Evolutionary conservation across 2,113 vertebrate species (phyloP).

Genomic region (Corythaeola cristata): DNA sequence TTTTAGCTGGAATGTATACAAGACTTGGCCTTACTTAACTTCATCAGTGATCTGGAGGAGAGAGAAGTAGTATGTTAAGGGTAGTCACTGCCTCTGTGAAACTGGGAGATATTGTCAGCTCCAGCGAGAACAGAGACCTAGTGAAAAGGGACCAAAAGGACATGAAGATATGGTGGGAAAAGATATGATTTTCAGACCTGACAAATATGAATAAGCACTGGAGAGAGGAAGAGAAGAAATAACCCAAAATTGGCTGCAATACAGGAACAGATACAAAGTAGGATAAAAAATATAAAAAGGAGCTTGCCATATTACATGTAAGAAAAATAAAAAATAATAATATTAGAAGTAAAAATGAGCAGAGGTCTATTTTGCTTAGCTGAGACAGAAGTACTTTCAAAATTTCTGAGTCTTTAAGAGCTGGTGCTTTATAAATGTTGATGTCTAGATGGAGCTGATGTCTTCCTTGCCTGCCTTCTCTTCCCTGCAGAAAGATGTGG

Average conservation of each 20-base stretch:
- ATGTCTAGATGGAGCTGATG: background rate
- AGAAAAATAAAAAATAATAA: background rate
- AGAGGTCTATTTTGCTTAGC: background rate
- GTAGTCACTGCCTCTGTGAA: background rate
- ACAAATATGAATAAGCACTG: background rate
- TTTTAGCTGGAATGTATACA: background rate
- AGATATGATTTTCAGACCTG: background rate
- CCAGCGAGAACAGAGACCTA: background rate
- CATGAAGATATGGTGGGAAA: background rate
- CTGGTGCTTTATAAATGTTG: background rate
- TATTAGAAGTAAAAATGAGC: background rate
- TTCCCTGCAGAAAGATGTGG: background rate
- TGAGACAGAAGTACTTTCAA: background rate
- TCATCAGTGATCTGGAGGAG: background rate
- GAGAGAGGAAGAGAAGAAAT: background rate
- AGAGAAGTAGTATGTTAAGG: background rate
- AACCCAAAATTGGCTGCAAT: background rate
- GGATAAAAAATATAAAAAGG: background rate
- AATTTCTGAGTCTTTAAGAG: background rate
- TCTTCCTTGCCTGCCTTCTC: background rate
- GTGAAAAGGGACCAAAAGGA: background rate
- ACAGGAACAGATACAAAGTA: background rate
- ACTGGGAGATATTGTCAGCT: background rate
- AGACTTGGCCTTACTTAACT: background rate
- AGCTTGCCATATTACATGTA: background rate